Percentiles rank a stretch among this genome's conserved stretches.
Evolutionary conservation across 2,888 invertebrate species (phyloP).

Genomic region (Heteromurus nitidus): DNA sequence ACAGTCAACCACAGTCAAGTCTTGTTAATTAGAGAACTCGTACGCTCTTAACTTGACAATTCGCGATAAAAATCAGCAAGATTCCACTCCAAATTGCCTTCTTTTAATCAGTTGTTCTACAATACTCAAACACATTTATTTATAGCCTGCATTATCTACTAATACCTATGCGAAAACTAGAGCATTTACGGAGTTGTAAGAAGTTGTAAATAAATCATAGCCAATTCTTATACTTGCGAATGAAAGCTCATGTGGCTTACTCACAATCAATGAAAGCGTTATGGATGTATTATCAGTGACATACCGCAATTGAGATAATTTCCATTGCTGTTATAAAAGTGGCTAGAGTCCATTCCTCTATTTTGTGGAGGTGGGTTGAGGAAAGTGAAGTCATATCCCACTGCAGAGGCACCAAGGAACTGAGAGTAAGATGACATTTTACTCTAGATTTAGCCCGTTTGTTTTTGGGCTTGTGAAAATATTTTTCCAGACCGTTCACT

Average conservation of each 20-base stretch:
- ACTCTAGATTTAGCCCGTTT: too few species aligned
- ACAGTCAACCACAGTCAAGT: too few species aligned
- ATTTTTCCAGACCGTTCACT: too few species aligned
- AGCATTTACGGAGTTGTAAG: neutral
- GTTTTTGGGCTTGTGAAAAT: too few species aligned
- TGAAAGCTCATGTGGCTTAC: neutral
- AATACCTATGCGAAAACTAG: neutral
- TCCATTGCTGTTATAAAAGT: conserved; percentile 39
- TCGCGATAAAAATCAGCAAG: too few species aligned
- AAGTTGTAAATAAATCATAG: neutral
- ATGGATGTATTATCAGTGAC: conserved; percentile 1
- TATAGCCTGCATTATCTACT: neutral
- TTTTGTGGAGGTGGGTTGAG: conserved; percentile 11
- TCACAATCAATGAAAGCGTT: neutral
- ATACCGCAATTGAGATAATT: conserved; percentile 46
- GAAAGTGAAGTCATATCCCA: conserved; percentile 66
- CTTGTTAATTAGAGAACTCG: too few species aligned
- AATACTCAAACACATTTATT: neutral
- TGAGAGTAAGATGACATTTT: conserved; percentile 69
- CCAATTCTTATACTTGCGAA: conserved; percentile 6
- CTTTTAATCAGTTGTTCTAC: too few species aligned
- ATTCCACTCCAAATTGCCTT: too few species aligned
- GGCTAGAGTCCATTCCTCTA: conserved; percentile 43
- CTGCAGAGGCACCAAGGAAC: conserved; percentile 66
- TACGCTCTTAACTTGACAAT: too few species aligned